These are phyloP conservation scores for Triplophysa tibetana DNA, from an alignment of 2,113 vertebrate genomes.

Conservation along the genomic window DNA sequence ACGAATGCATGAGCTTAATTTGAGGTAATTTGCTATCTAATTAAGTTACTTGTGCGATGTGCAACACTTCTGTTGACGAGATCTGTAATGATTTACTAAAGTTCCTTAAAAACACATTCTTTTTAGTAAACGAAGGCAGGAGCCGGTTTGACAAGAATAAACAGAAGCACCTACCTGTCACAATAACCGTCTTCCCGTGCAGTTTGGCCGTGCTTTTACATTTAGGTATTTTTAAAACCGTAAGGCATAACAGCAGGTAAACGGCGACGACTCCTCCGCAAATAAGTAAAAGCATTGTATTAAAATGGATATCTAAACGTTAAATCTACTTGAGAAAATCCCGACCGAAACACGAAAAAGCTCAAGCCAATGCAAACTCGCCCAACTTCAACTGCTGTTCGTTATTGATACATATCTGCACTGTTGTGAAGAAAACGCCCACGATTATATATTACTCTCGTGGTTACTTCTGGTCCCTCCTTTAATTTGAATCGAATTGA, in stretches of 20 bases:
- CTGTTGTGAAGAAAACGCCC: not conserved
- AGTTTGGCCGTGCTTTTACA: constrained; percentile 45
- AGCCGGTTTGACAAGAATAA: not conserved
- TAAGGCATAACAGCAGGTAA: constrained; percentile 39
- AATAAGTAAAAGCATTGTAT: constrained; percentile 37
- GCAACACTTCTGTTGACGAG: not conserved
- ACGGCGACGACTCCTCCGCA: not conserved
- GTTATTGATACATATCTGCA: not conserved
- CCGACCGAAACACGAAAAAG: not conserved
- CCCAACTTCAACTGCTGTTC: not conserved
- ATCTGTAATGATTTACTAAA: not conserved
- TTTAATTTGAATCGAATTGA: too few species aligned
- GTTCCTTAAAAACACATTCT: not conserved
- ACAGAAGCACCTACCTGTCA: constrained; percentile 52
- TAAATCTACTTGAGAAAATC: not conserved
- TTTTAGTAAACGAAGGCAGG: not conserved
- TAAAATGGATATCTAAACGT: not conserved
- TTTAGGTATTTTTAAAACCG: constrained; percentile 44
- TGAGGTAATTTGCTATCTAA: too few species aligned
- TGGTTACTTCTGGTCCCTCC: too few species aligned
- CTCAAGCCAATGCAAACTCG: not conserved
- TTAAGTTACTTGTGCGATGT: not conserved
- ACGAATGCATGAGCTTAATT: not conserved
- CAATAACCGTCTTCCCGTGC: constrained; percentile 53
- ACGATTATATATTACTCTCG: too few species aligned